phyloP scores from a whole-genome alignment of 1,140 invertebrate species.

The Ditylenchus dipsaci region DNA sequence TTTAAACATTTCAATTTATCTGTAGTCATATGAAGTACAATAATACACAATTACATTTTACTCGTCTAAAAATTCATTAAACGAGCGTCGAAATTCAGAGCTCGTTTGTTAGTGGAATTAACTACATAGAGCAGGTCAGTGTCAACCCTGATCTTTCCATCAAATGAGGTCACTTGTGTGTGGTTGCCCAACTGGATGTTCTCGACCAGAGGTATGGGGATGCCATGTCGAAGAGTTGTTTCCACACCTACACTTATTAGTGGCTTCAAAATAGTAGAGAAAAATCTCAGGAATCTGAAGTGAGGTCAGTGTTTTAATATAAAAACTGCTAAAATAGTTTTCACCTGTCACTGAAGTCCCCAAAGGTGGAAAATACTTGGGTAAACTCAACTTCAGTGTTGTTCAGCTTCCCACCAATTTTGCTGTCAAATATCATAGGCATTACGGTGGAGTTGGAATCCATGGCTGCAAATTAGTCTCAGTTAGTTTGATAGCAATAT shows the following conservation, averaged over 20 bases:
- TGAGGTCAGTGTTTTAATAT: background rate
- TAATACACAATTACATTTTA: too few species aligned
- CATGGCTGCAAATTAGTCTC: background rate
- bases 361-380: slow-evolving; percentile 28
- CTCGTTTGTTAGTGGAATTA: slow-evolving; percentile 6
- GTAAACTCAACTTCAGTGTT: slow-evolving; percentile 19
- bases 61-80: too few species aligned
- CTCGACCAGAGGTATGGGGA: slow-evolving; percentile 41
- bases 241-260: slow-evolving; percentile 27
- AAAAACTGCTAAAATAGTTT: background rate
- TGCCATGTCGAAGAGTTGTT: slow-evolving; percentile 31
- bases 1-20: too few species aligned
- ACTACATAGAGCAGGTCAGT: slow-evolving; percentile 22
- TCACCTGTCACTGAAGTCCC: slow-evolving; percentile 30
- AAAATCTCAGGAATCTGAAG: slow-evolving; percentile 31
- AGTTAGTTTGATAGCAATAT: background rate
- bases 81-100: too few species aligned
- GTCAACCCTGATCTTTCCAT: slow-evolving; percentile 18
- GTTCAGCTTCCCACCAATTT: slow-evolving; percentile 22
- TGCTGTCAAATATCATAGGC: slow-evolving; percentile 21
- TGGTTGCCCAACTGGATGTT: slow-evolving; percentile 35
- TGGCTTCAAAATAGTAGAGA: slow-evolving; percentile 27
- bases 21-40: too few species aligned
- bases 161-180: slow-evolving; percentile 5
- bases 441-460: slow-evolving; percentile 15